Base-by-base conservation (phyloP, 2,888 invertebrate genomes). In the Hyles lineata region DNA sequence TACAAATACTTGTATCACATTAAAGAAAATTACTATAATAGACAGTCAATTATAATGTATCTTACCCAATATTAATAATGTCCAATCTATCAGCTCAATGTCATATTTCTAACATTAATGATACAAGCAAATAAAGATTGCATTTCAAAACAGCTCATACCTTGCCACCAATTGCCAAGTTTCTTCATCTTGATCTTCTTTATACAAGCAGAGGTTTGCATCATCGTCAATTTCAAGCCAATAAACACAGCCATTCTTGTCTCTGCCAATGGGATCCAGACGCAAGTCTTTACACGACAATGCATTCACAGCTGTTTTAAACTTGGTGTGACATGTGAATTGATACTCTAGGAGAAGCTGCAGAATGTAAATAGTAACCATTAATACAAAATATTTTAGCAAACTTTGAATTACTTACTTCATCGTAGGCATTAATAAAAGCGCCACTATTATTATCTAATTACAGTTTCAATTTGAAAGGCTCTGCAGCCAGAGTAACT, bases 181-280 rank as follows among this genome's bases (percentile, higher is more conserved):
- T 89, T 99, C 98, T 87, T 99, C 99, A 90, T 99, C 99, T 79
- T 97, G 96, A 87, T 99, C 99, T 91, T 99, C 99, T 85, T 97
- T 97, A 90, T 99, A 99, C 69, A 99, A 96, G 77, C 98, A 96
- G 76, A 99, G 95, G 90, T 98, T 98, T 82, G 98, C 97, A 75
- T 97, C 97, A 77, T 97, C 96, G 89, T 99, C 98, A 73, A 97
- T 96, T 83, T 99, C 98, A 83, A 97, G 96, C 99, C 99, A 99
- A 90, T 99, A 99, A 8, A 97, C 96, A 88, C 98, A 96, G 0
- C 99, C 99, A 84, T 96, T 95, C 77, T 97, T 97, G 93, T 99
- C 99, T 79, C 97, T 95, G 2, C 99, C 99, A 74, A 99, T 95
- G 0, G 99, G 99, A 82, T 98, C 96, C 72, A 97, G 95, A 32